Percentiles rank a stretch among this genome's conserved stretches.
phyloP scores from a whole-genome alignment of 2,888 invertebrate species.

The Volucella inanis region DNA sequence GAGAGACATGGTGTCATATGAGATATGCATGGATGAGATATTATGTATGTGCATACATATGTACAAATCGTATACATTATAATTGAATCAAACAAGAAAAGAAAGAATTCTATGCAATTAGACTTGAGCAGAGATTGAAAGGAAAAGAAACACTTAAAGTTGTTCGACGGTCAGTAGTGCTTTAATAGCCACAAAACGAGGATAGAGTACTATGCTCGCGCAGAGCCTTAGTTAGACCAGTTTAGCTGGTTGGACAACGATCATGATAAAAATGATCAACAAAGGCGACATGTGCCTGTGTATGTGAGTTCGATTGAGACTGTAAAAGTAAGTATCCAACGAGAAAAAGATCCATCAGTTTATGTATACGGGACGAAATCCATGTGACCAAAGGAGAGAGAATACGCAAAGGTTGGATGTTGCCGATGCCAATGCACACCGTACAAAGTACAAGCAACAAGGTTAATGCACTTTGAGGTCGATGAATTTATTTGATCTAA shows the following conservation, averaged over 20 bases:
- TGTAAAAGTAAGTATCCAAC: constrained; percentile 1
- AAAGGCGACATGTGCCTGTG: constrained; percentile 17
- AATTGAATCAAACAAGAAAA: constrained; percentile 65
- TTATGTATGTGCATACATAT: not conserved
- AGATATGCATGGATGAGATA: constrained; percentile 20
- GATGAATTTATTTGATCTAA: constrained; percentile 67
- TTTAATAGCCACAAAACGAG: constrained; percentile 42
- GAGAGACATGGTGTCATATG: constrained; percentile 60
- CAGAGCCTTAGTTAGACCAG: constrained; percentile 63
- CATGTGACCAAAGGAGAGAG: constrained; percentile 40
- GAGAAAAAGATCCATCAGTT: constrained; percentile 13
- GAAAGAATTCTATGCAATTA: constrained; percentile 60
- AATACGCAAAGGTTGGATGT: constrained; percentile 44
- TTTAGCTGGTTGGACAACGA: constrained; percentile 73
- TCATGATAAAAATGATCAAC: constrained; percentile 64
- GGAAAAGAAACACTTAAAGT: constrained; percentile 33
- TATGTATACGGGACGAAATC: constrained; percentile 20
- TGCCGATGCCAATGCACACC: constrained; percentile 33
- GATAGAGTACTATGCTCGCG: constrained; percentile 40
- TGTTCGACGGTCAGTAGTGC: constrained; percentile 64
- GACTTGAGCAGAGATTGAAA: constrained; percentile 25
- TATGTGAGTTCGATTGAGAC: constrained; percentile 8
- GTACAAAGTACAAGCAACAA: constrained; percentile 39
- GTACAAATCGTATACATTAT: constrained; percentile 21
- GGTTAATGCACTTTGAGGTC: constrained; percentile 73